phyloP scores from a whole-genome alignment of 2,888 invertebrate genomes.

The Caenorhabditis uteleia region DNA sequence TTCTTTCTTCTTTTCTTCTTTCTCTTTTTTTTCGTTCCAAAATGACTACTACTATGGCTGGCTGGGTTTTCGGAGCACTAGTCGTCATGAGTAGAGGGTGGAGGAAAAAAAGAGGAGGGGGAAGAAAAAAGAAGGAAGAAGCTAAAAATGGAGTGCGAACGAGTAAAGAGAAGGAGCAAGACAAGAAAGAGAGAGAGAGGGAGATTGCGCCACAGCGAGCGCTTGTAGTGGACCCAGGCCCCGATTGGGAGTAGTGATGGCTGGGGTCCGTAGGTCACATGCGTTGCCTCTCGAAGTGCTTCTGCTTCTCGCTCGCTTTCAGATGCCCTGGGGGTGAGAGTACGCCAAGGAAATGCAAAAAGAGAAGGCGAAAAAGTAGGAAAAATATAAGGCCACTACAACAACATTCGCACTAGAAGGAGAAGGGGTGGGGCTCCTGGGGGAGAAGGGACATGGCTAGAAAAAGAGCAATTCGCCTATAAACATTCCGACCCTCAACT shows the following conservation, averaged over 20 bases:
- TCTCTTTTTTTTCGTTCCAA: background rate
- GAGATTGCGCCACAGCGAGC: too few species aligned
- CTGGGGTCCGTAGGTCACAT: conserved; percentile 40
- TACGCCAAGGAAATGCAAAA: conserved; percentile 14
- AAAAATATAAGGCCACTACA: conserved; percentile 38
- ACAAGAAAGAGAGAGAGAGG: too few species aligned
- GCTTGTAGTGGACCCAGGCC: too few species aligned
- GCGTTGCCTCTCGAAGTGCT: conserved; percentile 39
- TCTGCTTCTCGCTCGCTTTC: conserved; percentile 12
- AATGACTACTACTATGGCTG: background rate
- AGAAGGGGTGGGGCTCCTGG: conserved; percentile 19
- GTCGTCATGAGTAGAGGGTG: too few species aligned
- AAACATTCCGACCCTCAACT: conserved; percentile 29
- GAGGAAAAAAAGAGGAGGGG: too few species aligned
- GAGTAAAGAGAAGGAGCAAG: too few species aligned
- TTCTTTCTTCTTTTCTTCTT: background rate
- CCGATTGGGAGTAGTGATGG: too few species aligned
- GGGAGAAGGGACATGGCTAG: conserved; percentile 35
- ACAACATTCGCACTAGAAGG: conserved; percentile 30
- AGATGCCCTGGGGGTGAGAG: conserved; percentile 34
- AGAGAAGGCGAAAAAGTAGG: conserved; percentile 28
- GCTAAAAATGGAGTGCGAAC: too few species aligned
- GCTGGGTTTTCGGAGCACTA: conserved; percentile 33
- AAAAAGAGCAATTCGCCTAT: conserved; percentile 46
- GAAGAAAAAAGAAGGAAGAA: too few species aligned